A percentile compares a stretch with the other conserved stretches of the same genome.
These are phyloP conservation scores for Seira sanloemensis DNA, from an alignment of 2,888 invertebrate species.

Conservation along the genomic window DNA sequence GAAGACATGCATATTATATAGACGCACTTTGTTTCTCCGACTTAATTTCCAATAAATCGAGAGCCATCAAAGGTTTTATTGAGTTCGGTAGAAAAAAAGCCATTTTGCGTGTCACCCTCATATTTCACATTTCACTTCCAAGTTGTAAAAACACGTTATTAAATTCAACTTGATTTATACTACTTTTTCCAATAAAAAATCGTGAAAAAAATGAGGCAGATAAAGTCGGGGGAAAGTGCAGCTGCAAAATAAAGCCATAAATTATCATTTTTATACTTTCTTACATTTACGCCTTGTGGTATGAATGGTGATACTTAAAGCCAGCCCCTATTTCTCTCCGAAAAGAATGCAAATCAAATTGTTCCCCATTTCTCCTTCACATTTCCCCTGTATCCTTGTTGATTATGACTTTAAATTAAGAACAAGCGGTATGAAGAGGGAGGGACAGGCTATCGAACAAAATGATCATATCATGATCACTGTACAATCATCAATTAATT, in stretches of 20 bases:
- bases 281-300: neutral
- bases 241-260: constrained; percentile 62
- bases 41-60: neutral
- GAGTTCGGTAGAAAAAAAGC: neutral
- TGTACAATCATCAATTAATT: constrained; percentile 60
- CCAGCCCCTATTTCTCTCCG: constrained; percentile 11
- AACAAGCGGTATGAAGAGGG: too few relatives aligned
- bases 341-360: constrained; percentile 3
- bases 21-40: neutral
- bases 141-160: neutral
- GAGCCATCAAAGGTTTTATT: neutral
- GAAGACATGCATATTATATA: neutral
- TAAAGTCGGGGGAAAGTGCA: neutral
- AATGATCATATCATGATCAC: neutral
- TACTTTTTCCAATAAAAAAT: constrained; percentile 28
- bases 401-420: constrained; percentile 53
- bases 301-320: neutral
- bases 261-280: constrained; percentile 49
- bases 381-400: constrained; percentile 9
- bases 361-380: neutral
- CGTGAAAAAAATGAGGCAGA: neutral
- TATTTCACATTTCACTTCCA: neutral
- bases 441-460: neutral
- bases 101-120: neutral
- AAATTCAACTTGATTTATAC: constrained; percentile 47